Conservation (phyloP, 2,888 invertebrate genomes). For the Aphidoletes aphidimyza region DNA sequence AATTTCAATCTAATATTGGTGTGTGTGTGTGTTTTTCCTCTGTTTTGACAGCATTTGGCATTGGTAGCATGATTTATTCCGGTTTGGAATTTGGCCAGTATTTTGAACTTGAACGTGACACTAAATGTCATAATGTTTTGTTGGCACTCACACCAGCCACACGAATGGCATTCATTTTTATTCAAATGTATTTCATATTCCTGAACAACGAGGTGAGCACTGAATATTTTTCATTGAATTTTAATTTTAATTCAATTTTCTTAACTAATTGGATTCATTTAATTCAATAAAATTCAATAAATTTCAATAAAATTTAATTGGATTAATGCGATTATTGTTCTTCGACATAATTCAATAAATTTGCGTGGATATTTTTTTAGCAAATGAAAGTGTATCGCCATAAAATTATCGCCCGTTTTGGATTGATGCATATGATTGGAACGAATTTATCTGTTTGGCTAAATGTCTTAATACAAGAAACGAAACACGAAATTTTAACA, state of each 20-base stretch:
- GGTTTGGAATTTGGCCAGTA: constrained; percentile 95
- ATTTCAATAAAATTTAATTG: too few species aligned
- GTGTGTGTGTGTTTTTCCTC: neutral
- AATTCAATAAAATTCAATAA: too few species aligned
- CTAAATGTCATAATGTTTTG: constrained; percentile 91
- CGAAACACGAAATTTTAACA: constrained; percentile 92
- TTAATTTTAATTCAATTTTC: neutral
- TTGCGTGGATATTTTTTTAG: constrained; percentile 62
- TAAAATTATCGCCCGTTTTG: constrained; percentile 90
- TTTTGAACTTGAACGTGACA: constrained; percentile 89
- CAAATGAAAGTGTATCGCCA: constrained; percentile 93
- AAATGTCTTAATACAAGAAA: constrained; percentile 92
- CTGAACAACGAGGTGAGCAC: constrained; percentile 90
- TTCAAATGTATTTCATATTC: constrained; percentile 98
- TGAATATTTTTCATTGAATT: neutral
- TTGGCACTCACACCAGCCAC: constrained; percentile 90
- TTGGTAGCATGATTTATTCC: constrained; percentile 97
- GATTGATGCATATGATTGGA: constrained; percentile 98
- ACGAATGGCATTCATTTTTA: constrained; percentile 94
- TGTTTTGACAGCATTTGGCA: constrained; percentile 83
- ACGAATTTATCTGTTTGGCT: constrained; percentile 98
- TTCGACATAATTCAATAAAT: too few species aligned
- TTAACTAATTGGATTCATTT: too few species aligned
- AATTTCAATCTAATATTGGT: neutral
- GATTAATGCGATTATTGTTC: too few species aligned